Evolutionary conservation across 2,888 invertebrate genomes (phyloP).

Genomic region (Scaptomyza polygonia): DNA sequence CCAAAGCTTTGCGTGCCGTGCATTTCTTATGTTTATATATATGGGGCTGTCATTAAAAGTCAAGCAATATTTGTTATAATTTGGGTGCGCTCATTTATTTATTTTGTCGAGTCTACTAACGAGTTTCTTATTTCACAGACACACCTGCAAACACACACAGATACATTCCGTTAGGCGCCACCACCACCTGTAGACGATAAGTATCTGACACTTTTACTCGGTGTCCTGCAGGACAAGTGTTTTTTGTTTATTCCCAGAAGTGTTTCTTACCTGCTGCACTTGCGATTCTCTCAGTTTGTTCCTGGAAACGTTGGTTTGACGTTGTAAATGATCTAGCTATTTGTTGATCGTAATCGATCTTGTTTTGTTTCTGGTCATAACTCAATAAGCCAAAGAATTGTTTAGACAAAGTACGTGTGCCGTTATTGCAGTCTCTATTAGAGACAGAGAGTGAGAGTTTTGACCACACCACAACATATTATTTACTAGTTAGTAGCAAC

Average conservation of each 20-base stretch:
- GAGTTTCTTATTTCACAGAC: constrained; percentile 15
- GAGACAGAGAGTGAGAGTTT: constrained; percentile 28
- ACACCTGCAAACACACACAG: constrained; percentile 4
- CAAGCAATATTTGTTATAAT: too few species aligned
- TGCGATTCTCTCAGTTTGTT: constrained; percentile 56
- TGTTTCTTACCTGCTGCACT: constrained; percentile 55
- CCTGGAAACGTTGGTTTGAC: constrained; percentile 38
- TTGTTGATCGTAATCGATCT: constrained; percentile 71
- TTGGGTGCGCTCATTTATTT: constrained; percentile 60
- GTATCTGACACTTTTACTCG: constrained; percentile 55
- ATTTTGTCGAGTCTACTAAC: constrained; percentile 20
- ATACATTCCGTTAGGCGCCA: constrained; percentile 52
- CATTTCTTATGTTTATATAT: constrained; percentile 70
- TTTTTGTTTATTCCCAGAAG: constrained; percentile 44
- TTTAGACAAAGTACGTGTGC: constrained; percentile 41
- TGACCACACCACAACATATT: constrained; percentile 42
- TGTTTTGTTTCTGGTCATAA: constrained; percentile 61
- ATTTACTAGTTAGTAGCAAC: neutral
- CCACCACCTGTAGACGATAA: constrained; percentile 44
- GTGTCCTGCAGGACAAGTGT: constrained; percentile 8
- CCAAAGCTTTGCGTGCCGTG: constrained; percentile 64
- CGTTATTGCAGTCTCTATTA: constrained; percentile 58
- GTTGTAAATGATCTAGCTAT: constrained; percentile 56
- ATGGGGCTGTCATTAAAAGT: too few species aligned
- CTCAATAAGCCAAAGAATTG: constrained; percentile 67